These are phyloP conservation scores for Melospiza melodia DNA, from an alignment of 2,113 vertebrate genomes.

Conservation along the genomic window DNA sequence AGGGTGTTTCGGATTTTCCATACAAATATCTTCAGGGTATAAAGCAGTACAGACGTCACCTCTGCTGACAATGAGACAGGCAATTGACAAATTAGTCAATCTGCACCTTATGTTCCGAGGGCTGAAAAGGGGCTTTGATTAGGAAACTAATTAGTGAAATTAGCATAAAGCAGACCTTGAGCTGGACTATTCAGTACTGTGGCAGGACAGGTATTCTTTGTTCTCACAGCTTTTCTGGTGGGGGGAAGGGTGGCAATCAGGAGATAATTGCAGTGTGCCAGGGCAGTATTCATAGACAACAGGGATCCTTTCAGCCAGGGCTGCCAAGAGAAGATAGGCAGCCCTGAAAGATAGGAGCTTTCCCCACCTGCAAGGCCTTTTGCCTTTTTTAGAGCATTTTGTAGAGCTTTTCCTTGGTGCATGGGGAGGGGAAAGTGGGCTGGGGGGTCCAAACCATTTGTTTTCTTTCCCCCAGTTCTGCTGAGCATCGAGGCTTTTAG, in stretches of 20 bases:
- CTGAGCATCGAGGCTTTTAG: neutral
- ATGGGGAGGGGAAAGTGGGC: neutral
- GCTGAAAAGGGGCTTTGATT: neutral
- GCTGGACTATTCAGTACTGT: neutral
- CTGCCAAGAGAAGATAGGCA: neutral
- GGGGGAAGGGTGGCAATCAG: neutral
- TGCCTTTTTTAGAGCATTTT: neutral
- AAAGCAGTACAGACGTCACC: neutral
- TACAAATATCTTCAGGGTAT: neutral
- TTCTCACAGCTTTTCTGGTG: neutral
- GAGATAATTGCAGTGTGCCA: neutral
- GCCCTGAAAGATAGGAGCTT: neutral
- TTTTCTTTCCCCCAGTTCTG: neutral
- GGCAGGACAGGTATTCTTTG: neutral
- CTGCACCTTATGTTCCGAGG: neutral
- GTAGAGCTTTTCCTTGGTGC: neutral
- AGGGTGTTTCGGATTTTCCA: neutral
- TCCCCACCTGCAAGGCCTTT: neutral
- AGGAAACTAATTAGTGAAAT: neutral
- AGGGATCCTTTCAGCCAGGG: neutral
- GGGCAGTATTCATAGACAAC: neutral
- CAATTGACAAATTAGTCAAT: neutral
- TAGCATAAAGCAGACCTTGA: neutral
- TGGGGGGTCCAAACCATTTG: neutral
- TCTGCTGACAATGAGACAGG: neutral